Percentiles rank a stretch among this genome's conserved stretches.
Evolutionary conservation across 2,797 vertebrate genomes (phyloP).

Genomic region (Pangasius mekongensis): DNA sequence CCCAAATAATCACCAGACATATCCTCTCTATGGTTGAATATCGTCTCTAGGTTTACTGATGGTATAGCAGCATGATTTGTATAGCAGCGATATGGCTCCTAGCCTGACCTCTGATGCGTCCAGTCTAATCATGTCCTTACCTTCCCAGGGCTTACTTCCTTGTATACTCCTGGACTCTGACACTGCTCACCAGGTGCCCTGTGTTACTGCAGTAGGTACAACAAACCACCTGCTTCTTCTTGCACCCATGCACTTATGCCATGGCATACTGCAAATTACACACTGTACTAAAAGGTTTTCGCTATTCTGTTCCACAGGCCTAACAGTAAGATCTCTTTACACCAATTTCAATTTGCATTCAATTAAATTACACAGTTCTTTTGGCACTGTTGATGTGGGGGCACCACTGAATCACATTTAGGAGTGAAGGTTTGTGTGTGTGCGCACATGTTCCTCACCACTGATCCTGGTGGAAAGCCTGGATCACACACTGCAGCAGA

Average conservation of each 20-base stretch:
- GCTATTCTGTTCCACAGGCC: not conserved
- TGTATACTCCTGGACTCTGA: not conserved
- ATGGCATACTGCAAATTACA: not conserved
- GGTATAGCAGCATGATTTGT: not conserved
- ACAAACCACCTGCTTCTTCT: not conserved
- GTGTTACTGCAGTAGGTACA: not conserved
- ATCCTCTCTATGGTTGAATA: not conserved
- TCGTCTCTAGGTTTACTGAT: not conserved
- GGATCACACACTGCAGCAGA: slow-evolving; percentile 90
- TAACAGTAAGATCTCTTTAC: not conserved
- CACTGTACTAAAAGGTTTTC: not conserved
- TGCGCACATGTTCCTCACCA: slow-evolving; percentile 72
- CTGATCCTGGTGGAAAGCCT: slow-evolving; percentile 86
- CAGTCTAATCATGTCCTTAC: not conserved
- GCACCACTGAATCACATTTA: not conserved
- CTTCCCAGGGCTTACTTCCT: not conserved
- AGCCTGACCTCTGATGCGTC: not conserved
- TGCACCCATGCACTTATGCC: not conserved
- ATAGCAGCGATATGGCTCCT: not conserved
- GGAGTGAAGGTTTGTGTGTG: not conserved
- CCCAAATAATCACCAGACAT: not conserved
- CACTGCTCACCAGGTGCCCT: not conserved
- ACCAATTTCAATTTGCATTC: not conserved
- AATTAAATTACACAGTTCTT: not conserved
- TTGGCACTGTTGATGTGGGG: not conserved